Percentiles rank a stretch among this genome's conserved stretches.
Conservation (phyloP, 2,888 invertebrate genomes). For the Drosophila subquinaria region DNA sequence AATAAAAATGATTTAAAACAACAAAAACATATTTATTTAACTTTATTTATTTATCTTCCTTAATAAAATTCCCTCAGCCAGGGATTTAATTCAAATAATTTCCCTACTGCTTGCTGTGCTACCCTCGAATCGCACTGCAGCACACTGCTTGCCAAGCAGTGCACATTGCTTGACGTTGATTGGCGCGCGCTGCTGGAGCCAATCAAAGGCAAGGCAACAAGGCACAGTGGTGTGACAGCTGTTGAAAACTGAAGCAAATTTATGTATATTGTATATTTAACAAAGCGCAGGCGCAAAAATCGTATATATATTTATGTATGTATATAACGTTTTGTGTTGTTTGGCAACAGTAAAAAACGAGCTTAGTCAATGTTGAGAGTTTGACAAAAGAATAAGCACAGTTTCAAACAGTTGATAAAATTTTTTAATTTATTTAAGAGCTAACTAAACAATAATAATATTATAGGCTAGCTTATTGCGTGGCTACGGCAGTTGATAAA, state of each 20-base stretch:
- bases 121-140: not conserved
- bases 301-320: no score
- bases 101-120: slow-evolving; percentile 24
- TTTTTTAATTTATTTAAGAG: no score
- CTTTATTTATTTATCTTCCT: no score
- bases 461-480: no score
- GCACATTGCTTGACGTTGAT: slow-evolving; percentile 15
- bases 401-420: slow-evolving; percentile 1
- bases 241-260: slow-evolving; percentile 8
- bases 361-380: slow-evolving; percentile 22
- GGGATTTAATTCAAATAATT: slow-evolving; percentile 7
- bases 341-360: slow-evolving; percentile 11
- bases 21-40: not conserved
- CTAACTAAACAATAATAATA: no score
- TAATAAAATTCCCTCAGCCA: not conserved
- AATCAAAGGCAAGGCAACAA: slow-evolving; percentile 11
- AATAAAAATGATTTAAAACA: slow-evolving; percentile 78
- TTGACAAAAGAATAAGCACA: slow-evolving; percentile 7
- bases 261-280: not conserved
- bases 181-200: slow-evolving; percentile 30
- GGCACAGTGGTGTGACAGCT: slow-evolving; percentile 36
- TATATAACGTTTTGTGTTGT: slow-evolving; percentile 8
- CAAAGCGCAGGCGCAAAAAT: slow-evolving; percentile 41
- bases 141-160: slow-evolving; percentile 49
- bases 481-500: no score